Conservation (phyloP, 1,140 invertebrate species). For the Charaxes varanes region DNA sequence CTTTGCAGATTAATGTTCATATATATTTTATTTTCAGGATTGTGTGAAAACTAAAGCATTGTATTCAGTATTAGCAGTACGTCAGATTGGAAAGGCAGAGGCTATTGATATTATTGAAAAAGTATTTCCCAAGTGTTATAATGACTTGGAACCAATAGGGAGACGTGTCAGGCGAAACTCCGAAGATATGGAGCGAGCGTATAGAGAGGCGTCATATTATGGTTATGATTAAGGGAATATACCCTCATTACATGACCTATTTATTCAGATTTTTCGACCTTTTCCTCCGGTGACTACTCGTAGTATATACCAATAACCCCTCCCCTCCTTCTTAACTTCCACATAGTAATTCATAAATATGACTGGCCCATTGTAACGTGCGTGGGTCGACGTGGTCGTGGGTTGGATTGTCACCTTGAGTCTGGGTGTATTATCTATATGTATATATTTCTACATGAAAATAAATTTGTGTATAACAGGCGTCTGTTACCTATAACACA, state of each 20-base stretch:
- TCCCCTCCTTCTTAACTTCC: too few species aligned
- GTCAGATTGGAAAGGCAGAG: conserved; percentile 82
- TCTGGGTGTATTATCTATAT: too few species aligned
- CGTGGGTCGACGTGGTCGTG: too few species aligned
- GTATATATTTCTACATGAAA: too few species aligned
- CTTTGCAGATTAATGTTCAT: conserved; percentile 1
- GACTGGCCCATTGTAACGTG: too few species aligned
- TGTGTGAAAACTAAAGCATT: conserved; percentile 94
- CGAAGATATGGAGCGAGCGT: conserved; percentile 84
- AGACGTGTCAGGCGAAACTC: conserved; percentile 86
- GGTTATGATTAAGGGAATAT: conserved; percentile 80
- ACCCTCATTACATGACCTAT: not conserved
- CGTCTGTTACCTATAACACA: too few species aligned
- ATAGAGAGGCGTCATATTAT: conserved; percentile 84
- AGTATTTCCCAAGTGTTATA: conserved; percentile 94
- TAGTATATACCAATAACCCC: too few species aligned
- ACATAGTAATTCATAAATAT: too few species aligned
- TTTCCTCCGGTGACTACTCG: too few species aligned
- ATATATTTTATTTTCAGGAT: conserved; percentile 75
- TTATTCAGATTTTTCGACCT: too few species aligned
- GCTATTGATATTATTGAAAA: conserved; percentile 86
- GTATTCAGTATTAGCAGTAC: conserved; percentile 86
- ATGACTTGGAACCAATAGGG: conserved; percentile 94
- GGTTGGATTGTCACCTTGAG: too few species aligned
- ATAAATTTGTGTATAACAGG: too few species aligned